Evolutionary conservation across 1,140 invertebrate genomes (phyloP).

Genomic region (Uloborus diversus): DNA sequence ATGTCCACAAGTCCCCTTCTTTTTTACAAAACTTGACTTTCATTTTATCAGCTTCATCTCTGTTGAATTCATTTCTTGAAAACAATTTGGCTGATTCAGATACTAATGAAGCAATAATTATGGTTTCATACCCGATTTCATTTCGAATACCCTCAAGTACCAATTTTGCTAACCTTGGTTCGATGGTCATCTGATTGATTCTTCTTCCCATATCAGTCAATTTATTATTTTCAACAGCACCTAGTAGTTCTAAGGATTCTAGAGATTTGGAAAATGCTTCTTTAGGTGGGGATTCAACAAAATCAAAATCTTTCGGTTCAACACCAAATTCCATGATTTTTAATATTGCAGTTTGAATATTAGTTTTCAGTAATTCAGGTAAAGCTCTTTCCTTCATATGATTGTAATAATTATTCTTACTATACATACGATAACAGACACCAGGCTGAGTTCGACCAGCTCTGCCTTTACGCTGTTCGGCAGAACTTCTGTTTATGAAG

Average conservation of each 20-base stretch:
- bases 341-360: slow-evolving; percentile 84
- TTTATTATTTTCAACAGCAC: slow-evolving; percentile 80
- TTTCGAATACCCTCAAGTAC: slow-evolving; percentile 78
- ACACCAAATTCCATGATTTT: slow-evolving; percentile 96
- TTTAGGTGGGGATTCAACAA: slow-evolving; percentile 77
- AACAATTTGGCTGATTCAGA: slow-evolving; percentile 87
- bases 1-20: slow-evolving; percentile 93
- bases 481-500: slow-evolving; percentile 89
- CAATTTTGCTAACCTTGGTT: slow-evolving; percentile 87
- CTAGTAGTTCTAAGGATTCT: slow-evolving; percentile 88
- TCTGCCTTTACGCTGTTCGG: slow-evolving; percentile 95
- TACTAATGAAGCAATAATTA: slow-evolving; percentile 88
- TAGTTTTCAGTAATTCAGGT: slow-evolving; percentile 92
- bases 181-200: slow-evolving; percentile 92
- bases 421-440: slow-evolving; percentile 84
- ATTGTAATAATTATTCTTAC: slow-evolving; percentile 82
- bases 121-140: slow-evolving; percentile 89
- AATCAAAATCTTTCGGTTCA: slow-evolving; percentile 72
- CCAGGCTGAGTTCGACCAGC: slow-evolving; percentile 78
- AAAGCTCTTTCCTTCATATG: slow-evolving; percentile 78
- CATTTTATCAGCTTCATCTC: slow-evolving; percentile 68
- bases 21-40: slow-evolving; percentile 70
- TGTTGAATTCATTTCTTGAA: slow-evolving; percentile 68
- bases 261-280: slow-evolving; percentile 84
- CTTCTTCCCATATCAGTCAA: slow-evolving; percentile 82